Conservation (phyloP, 92 coral and sea anemone genomes). For the Porites rus region DNA sequence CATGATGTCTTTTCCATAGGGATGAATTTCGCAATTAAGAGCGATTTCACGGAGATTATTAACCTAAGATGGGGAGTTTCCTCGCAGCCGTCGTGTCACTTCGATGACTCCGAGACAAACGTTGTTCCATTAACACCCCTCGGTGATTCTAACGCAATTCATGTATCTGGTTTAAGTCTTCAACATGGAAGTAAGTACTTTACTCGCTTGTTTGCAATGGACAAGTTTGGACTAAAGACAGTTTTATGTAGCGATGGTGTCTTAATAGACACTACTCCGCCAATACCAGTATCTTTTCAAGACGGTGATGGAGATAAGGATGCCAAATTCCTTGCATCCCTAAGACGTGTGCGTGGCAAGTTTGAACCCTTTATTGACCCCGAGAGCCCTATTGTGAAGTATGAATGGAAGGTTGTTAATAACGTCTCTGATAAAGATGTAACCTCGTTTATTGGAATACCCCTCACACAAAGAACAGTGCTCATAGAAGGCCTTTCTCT, state of each 20-base stretch:
- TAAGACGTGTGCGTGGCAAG: constrained; percentile 71
- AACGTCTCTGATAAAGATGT: constrained; percentile 51
- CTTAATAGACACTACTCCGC: constrained; percentile 78
- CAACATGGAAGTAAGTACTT: constrained; percentile 72
- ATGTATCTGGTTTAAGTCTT: constrained; percentile 68
- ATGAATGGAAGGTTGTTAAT: constrained; percentile 71
- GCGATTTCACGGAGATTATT: constrained; percentile 41
- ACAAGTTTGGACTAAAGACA: constrained; percentile 61
- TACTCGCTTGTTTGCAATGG: constrained; percentile 64
- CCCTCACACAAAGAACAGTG: constrained; percentile 65
- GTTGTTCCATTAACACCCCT: constrained; percentile 59
- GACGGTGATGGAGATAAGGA: constrained; percentile 71
- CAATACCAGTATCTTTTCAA: constrained; percentile 57
- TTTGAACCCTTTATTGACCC: constrained; percentile 66
- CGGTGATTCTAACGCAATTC: constrained; percentile 71
- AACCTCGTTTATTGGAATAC: constrained; percentile 63
- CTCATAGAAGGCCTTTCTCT: constrained; percentile 68
- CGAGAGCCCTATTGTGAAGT: constrained; percentile 79
- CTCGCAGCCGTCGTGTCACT: constrained; percentile 49
- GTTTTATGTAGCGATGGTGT: constrained; percentile 90
- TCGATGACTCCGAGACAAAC: constrained; percentile 66
- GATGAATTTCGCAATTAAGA: constrained; percentile 63
- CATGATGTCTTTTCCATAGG: constrained; percentile 64
- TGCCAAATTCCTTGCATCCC: constrained; percentile 60
- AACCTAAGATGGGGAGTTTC: constrained; percentile 84